Evolutionary conservation across 2,888 invertebrate genomes (phyloP).

Genomic region (Petrolisthes cinctipes): DNA sequence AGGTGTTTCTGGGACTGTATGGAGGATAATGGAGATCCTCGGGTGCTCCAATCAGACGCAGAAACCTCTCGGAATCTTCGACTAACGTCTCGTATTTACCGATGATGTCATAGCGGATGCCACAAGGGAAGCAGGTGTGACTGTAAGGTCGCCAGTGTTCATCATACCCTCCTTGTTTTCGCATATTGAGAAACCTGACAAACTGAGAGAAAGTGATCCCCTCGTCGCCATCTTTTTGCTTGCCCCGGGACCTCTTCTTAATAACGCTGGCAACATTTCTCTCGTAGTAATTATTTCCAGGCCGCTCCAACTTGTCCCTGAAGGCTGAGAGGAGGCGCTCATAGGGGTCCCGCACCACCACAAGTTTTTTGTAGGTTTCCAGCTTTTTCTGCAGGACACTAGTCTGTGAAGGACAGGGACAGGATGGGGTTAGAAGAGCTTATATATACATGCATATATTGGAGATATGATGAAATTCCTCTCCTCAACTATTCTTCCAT

Average conservation of each 20-base stretch:
- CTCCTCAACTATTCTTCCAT: background rate
- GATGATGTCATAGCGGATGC: slow-evolving; percentile 87
- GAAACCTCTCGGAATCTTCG: slow-evolving; percentile 81
- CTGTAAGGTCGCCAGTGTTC: slow-evolving; percentile 91
- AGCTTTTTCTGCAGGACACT: slow-evolving; percentile 78
- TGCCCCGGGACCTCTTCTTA: slow-evolving; percentile 65
- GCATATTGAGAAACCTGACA: slow-evolving; percentile 78
- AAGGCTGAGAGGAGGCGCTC: slow-evolving; percentile 91
- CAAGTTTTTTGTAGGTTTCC: slow-evolving; percentile 83
- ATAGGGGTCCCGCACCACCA: slow-evolving; percentile 91
- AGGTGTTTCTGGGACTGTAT: slow-evolving; percentile 32
- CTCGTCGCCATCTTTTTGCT: slow-evolving; percentile 75
- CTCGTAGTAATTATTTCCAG: slow-evolving; percentile 74
- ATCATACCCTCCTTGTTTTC: slow-evolving; percentile 74
- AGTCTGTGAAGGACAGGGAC: background rate
- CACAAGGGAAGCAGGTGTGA: slow-evolving; percentile 87
- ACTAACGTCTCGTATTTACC: slow-evolving; percentile 89
- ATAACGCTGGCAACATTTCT: slow-evolving; percentile 2
- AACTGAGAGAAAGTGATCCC: slow-evolving; percentile 91
- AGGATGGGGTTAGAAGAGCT: background rate
- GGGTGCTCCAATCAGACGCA: slow-evolving; percentile 67
- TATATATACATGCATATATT: background rate
- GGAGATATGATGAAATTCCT: background rate
- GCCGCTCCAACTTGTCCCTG: slow-evolving; percentile 82
- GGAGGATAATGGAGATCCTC: slow-evolving; percentile 53